Conservation (phyloP, 1,140 invertebrate species). For the Achroia grisella region DNA sequence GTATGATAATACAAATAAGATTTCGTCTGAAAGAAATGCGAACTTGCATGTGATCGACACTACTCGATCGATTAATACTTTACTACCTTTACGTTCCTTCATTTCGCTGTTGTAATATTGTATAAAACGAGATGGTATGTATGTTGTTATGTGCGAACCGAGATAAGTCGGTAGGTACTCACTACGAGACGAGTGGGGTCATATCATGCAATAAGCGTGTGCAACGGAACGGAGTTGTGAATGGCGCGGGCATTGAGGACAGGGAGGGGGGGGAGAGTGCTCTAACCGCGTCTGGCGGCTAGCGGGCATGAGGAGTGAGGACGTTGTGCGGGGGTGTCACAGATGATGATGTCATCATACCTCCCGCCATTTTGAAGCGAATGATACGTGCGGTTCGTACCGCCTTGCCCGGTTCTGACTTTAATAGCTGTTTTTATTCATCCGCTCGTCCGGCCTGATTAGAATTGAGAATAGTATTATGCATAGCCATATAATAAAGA, state of each 20-base stretch:
- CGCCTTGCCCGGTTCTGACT: background rate
- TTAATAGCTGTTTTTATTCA: too few relatives aligned
- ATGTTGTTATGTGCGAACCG: background rate
- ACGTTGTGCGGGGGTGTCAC: conserved; percentile 5
- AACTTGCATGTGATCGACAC: too few relatives aligned
- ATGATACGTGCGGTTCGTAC: conserved; percentile 11
- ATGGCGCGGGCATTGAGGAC: conserved; percentile 28
- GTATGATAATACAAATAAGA: too few relatives aligned
- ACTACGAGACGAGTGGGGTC: conserved; percentile 20
- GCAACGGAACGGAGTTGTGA: conserved; percentile 52
- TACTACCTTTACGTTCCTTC: too few relatives aligned
- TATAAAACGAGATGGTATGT: conserved; percentile 1
- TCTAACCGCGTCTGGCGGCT: conserved; percentile 1
- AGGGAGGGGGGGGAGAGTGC: conserved; percentile 13
- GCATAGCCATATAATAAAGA: too few relatives aligned
- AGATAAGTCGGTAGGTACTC: conserved; percentile 15
- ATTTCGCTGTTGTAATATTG: background rate
- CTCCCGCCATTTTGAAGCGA: conserved; percentile 58
- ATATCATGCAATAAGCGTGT: conserved; percentile 29
- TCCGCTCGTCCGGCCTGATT: too few relatives aligned
- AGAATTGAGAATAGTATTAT: too few relatives aligned
- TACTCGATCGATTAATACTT: too few relatives aligned
- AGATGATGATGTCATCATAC: conserved; percentile 45
- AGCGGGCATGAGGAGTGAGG: conserved; percentile 19
- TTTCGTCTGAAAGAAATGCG: too few relatives aligned